Percentiles rank a stretch among this genome's conserved stretches.
Evolutionary conservation across 1,140 invertebrate species (phyloP).

Genomic region (Microplitis demolitor): DNA sequence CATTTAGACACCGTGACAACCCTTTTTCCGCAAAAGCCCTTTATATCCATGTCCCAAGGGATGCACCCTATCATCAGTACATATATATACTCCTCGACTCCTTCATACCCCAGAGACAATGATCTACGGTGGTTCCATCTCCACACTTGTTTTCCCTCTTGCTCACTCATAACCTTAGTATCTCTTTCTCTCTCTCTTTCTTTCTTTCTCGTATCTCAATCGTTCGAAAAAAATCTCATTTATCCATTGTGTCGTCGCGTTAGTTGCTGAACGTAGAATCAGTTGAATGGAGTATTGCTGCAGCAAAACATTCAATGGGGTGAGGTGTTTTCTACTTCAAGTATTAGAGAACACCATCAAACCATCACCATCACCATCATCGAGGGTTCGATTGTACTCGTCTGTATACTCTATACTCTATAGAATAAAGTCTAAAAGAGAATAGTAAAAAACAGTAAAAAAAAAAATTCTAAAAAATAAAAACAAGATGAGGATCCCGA

Average conservation of each 20-base stretch:
- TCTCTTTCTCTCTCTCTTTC: constrained; percentile 5
- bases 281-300: too few species aligned
- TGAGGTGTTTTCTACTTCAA: constrained; percentile 11
- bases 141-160: not conserved
- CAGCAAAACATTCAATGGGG: constrained; percentile 12
- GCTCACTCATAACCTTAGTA: not conserved
- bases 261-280: constrained; percentile 29
- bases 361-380: not conserved
- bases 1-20: constrained; percentile 8
- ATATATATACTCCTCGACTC: constrained; percentile 27
- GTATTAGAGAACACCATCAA: not conserved
- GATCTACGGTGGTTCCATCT: constrained; percentile 37
- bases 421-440: too few species aligned
- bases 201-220: constrained; percentile 54
- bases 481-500: not conserved
- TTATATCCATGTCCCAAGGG: constrained; percentile 33
- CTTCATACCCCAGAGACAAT: constrained; percentile 46
- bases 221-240: constrained; percentile 60
- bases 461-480: too few species aligned
- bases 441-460: too few species aligned
- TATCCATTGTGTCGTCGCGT: constrained; percentile 54
- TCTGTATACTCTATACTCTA: too few species aligned
- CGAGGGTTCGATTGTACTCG: not conserved
- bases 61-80: constrained; percentile 59
- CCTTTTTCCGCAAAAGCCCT: constrained; percentile 22